A percentile compares a stretch with the other conserved stretches of the same genome.
Evolutionary conservation across 2,113 vertebrate species (phyloP).

Genomic region (Cyprinodon tularosa): DNA sequence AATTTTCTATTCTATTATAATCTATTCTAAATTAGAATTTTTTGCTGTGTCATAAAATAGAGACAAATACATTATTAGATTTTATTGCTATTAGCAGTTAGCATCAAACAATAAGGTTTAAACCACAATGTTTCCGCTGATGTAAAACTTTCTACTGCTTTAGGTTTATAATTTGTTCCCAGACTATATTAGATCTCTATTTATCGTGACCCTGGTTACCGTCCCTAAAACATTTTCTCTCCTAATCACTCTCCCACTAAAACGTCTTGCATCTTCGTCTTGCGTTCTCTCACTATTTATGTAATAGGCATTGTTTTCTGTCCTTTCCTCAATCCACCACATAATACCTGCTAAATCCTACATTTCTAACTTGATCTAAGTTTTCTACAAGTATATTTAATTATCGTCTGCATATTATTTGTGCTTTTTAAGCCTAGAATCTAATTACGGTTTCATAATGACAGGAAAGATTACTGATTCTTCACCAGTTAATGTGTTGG

Average conservation of each 20-base stretch:
- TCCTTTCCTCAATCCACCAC: not conserved
- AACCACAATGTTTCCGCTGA: not conserved
- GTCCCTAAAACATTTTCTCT: not conserved
- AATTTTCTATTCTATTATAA: too few relatives aligned
- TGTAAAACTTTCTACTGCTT: too few relatives aligned
- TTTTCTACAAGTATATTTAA: too few relatives aligned
- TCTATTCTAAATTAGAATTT: too few relatives aligned
- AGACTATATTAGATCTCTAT: not conserved
- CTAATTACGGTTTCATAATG: too few relatives aligned
- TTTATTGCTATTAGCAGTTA: not conserved
- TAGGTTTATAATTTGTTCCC: too few relatives aligned
- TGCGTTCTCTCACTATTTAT: not conserved
- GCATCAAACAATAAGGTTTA: not conserved
- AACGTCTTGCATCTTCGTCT: not conserved
- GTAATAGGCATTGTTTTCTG: not conserved
- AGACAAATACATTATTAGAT: not conserved
- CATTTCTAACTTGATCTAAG: too few relatives aligned
- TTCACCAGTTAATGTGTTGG: not conserved
- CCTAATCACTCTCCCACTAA: not conserved
- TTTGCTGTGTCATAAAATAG: not conserved
- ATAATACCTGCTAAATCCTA: too few relatives aligned
- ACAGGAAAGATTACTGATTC: not conserved
- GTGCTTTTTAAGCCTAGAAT: too few relatives aligned
- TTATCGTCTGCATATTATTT: too few relatives aligned
- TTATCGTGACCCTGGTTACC: not conserved